phyloP scores from a whole-genome alignment of 2,888 invertebrate genomes.

The Metacarcinus magister region DNA sequence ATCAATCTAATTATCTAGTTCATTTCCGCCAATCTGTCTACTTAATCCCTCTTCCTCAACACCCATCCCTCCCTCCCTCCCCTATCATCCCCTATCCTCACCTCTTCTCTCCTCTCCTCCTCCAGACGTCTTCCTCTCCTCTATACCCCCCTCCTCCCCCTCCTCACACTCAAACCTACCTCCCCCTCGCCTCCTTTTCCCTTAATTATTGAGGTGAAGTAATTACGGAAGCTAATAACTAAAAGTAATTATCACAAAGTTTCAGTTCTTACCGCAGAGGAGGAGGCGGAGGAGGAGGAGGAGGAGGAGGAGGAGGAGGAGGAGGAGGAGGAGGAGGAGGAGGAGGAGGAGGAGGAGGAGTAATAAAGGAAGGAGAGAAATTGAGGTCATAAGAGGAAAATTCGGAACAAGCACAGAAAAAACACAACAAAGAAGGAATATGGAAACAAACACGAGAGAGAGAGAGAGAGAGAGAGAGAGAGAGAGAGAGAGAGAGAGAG shows the following conservation, averaged over 20 bases:
- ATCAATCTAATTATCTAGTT: neutral
- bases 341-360: neutral
- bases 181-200: neutral
- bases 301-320: neutral
- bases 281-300: neutral
- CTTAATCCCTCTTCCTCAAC: neutral
- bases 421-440: neutral
- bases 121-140: neutral
- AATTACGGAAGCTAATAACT: slow-evolving; percentile 11
- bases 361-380: neutral
- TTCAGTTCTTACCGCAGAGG: neutral
- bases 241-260: slow-evolving; percentile 36
- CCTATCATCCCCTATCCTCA: neutral
- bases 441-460: neutral
- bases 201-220: neutral
- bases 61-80: neutral
- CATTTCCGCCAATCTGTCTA: neutral
- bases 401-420: neutral
- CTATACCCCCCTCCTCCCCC: neutral
- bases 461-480: neutral
- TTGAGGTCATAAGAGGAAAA: neutral
- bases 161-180: neutral
- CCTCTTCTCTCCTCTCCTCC: neutral
- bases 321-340: neutral
- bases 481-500: neutral